These are phyloP conservation scores for Hippocampus barbouri DNA, from an alignment of 2,113 vertebrate species.

Conservation along the genomic window DNA sequence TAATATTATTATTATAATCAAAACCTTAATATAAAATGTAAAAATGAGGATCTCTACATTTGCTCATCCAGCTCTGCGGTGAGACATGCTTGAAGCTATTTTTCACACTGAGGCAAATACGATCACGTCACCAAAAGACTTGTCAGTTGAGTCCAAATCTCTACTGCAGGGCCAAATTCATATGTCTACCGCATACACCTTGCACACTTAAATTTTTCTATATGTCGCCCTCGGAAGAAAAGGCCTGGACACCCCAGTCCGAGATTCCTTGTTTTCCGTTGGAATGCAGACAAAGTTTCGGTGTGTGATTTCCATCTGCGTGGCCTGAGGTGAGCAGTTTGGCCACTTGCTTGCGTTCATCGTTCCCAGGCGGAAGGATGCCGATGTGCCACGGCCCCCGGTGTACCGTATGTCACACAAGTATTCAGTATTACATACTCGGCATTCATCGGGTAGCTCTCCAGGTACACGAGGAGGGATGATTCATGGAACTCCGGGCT, in stretches of 20 bases:
- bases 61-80: no score
- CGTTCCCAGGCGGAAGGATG: conserved; percentile 43
- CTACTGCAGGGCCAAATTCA: no score
- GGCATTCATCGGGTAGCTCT: conserved; percentile 33
- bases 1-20: no score
- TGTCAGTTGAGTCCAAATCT: no score
- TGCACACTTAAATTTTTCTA: no score
- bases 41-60: no score
- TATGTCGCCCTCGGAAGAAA: no score
- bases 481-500: conserved; percentile 45
- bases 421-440: conserved; percentile 31
- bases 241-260: conserved; percentile 33
- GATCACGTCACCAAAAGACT: no score
- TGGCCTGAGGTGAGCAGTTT: conserved; percentile 67
- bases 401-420: conserved; percentile 37
- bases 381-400: conserved; percentile 46
- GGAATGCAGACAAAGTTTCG: conserved; percentile 60
- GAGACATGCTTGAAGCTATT: no score
- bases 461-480: conserved; percentile 45
- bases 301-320: conserved; percentile 72
- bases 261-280: conserved; percentile 52
- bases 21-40: no score
- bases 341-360: neutral
- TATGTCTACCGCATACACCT: no score
- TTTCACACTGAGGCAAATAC: no score